These are phyloP conservation scores for Sipha maydis DNA, from an alignment of 2,888 invertebrate species.

Conservation along the genomic window DNA sequence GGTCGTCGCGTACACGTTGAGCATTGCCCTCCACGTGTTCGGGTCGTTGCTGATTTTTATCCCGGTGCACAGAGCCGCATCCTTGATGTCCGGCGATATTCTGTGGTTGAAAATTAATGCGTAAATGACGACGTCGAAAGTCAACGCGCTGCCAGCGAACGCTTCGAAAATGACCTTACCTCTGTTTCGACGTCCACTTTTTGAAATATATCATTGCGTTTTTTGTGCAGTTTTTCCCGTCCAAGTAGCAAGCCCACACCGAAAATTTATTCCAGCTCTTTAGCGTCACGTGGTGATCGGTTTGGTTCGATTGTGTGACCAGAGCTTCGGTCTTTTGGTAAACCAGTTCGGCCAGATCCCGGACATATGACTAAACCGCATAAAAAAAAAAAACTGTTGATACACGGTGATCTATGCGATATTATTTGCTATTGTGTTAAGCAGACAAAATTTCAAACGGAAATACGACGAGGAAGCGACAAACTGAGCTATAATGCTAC, in stretches of 20 bases:
- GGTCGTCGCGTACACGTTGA: conserved; percentile 36
- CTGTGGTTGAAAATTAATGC: background rate
- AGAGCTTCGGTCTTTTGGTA: conserved; percentile 4
- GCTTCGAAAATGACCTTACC: background rate
- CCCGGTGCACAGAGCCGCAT: conserved; percentile 61
- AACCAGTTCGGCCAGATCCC: conserved; percentile 23
- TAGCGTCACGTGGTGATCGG: background rate
- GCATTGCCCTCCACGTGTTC: conserved; percentile 41
- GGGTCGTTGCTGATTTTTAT: background rate
- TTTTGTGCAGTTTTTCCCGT: conserved; percentile 1
- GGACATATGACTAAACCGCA: conserved; percentile 35
- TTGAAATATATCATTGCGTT: background rate
- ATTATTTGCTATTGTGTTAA: too few species aligned
- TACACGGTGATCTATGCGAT: too few species aligned
- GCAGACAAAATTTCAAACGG: too few species aligned
- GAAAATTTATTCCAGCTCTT: conserved; percentile 52
- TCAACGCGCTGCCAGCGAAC: too few species aligned
- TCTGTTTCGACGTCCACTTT: background rate
- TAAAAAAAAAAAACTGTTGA: too few species aligned
- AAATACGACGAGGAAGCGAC: too few species aligned
- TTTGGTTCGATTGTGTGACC: background rate
- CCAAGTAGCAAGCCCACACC: conserved; percentile 42
- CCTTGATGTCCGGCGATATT: conserved; percentile 62
- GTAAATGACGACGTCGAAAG: background rate
- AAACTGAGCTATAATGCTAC: too few species aligned